A percentile compares a stretch with the other conserved stretches of the same genome.
Conservation (phyloP, 2,888 invertebrate genomes). For the Laspeyria flexula region DNA sequence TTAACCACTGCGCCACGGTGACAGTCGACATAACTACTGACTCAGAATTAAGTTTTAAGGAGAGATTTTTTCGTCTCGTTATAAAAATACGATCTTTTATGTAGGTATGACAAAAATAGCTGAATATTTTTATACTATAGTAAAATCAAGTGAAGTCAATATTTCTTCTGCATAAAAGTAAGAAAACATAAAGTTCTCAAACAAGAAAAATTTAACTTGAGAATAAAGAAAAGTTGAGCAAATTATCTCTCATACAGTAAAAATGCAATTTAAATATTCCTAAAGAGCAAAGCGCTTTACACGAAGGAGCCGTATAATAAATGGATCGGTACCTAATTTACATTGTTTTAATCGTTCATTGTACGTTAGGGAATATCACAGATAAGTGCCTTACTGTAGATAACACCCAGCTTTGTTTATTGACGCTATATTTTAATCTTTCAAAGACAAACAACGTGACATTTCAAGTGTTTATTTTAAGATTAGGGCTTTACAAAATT, state of each 20-base stretch:
- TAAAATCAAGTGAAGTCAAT: too few species aligned
- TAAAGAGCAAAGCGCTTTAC: conserved; percentile 18
- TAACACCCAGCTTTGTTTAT: conserved; percentile 8
- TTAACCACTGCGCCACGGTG: too few species aligned
- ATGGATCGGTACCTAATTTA: conserved; percentile 32
- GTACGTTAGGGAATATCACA: conserved; percentile 25
- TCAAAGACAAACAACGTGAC: conserved; percentile 4
- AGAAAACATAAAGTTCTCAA: conserved; percentile 5
- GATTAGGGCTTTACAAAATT: too few species aligned
- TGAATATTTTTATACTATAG: too few species aligned
- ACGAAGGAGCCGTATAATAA: conserved; percentile 16
- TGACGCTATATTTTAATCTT: conserved; percentile 5
- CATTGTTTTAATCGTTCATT: conserved; percentile 31
- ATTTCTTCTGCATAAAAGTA: too few species aligned
- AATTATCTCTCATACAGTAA: conserved; percentile 5
- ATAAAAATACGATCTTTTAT: too few species aligned
- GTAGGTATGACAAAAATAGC: too few species aligned
- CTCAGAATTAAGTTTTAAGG: too few species aligned
- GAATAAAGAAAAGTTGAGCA: not conserved
- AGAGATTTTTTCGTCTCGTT: too few species aligned
- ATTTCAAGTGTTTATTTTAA: not conserved
- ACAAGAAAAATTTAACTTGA: not conserved
- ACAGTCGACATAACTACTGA: too few species aligned
- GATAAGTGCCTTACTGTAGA: conserved; percentile 11
- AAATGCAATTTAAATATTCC: conserved; percentile 31